A percentile compares a stretch with the other conserved stretches of the same genome.
These are phyloP conservation scores for Drusus annulatus DNA, from an alignment of 1,140 invertebrate species.

Conservation along the genomic window DNA sequence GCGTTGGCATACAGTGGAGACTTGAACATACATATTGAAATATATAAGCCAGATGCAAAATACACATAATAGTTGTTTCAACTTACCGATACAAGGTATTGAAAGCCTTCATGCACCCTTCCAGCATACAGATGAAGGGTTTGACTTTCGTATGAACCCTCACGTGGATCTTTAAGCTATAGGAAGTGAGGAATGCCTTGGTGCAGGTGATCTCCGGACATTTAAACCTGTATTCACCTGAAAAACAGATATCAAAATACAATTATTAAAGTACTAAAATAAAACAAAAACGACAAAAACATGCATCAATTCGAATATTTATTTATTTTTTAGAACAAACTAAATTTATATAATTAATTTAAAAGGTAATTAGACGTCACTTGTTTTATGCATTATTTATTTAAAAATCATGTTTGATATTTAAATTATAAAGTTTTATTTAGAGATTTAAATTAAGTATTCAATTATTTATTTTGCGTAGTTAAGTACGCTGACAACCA, in stretches of 20 bases:
- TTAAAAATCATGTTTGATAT: no score
- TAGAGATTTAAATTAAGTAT: no score
- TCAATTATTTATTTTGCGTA: no score
- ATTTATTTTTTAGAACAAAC: background rate
- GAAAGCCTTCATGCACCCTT: conserved; percentile 92
- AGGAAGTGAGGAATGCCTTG: conserved; percentile 95
- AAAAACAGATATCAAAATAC: conserved; percentile 10
- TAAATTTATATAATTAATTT: no score
- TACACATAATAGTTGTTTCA: background rate
- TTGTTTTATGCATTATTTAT: no score
- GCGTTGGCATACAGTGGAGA: no score
- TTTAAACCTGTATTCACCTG: conserved; percentile 95
- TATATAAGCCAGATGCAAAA: no score
- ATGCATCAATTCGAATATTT: background rate
- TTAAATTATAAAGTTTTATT: no score
- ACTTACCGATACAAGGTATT: conserved; percentile 90
- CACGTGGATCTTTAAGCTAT: conserved; percentile 95
- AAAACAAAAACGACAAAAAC: background rate
- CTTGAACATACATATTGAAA: no score
- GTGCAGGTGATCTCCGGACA: conserved; percentile 90
- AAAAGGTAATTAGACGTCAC: no score
- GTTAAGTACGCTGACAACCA: background rate
- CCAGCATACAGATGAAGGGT: conserved; percentile 86
- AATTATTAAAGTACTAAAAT: background rate
- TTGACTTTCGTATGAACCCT: conserved; percentile 96